Base-by-base conservation (phyloP, 1,140 invertebrate genomes). In the Drosophila sproati region DNA sequence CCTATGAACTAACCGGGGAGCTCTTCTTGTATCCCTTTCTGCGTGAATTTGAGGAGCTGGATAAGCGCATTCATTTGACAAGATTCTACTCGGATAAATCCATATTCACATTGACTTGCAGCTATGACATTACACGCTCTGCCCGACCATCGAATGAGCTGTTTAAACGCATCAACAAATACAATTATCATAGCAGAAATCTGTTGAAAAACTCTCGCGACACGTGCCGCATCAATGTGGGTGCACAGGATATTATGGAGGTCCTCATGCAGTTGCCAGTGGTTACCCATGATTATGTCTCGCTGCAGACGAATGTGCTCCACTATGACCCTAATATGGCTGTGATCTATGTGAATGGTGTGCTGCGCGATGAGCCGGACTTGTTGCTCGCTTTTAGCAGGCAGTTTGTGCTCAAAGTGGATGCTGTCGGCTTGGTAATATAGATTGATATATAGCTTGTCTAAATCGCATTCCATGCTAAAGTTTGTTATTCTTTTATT, bases 221-320 rank as follows among this genome's bases (percentile, higher is more conserved):
- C 10, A 55, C 55, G 0, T 71, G 68, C 5, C 41, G 59, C 0
- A 35, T 80, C 3, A 59, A 74, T 31, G 66, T 87, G 5, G 83
- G 83, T 2, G 29, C 29, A 2, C 31, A 48, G 1, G 80, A 91
- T n/a, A 88, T 91, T 3, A 60, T 91, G 29, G 56, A 57, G 0
- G 60, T 89, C 0, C 61, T 92, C 0, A 76, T 89, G 73, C 50
- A 86, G 47, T 55, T 92, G 60, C 91, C 91, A 0, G 57, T 43
- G 3, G 74, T 87, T 1, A 56, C 10, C 2, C 85, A 91, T 37
- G 91, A 92, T 37, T 80, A 78, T n/a, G 54, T 79, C 8, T 89
- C 82, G 2, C 70, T 92, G 34, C 86, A 74, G 31, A 91, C 83
- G 5, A 91, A 92, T 48, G 80, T 86, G 2, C 78, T 80, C 75